phyloP scores from a whole-genome alignment of 2,113 vertebrate species.

The Salvelinus fontinalis region DNA sequence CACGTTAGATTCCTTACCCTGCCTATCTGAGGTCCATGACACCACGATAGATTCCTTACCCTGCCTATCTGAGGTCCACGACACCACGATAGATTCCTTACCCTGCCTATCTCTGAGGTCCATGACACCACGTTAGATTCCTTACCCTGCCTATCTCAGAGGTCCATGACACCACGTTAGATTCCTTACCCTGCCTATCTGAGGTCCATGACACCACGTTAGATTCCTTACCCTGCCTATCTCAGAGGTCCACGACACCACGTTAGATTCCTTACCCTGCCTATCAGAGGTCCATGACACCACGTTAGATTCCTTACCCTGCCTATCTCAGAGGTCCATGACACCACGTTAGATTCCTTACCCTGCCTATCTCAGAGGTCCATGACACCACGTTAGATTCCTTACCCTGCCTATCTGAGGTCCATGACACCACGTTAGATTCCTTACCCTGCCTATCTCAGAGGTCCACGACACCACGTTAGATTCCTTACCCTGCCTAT shows the following conservation, averaged over 20 bases:
- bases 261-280: conserved; percentile 89
- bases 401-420: conserved; percentile 96
- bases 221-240: conserved; percentile 90
- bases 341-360: conserved; percentile 87
- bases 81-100: conserved; percentile 87
- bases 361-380: conserved; percentile 96
- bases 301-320: conserved; percentile 78
- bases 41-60: conserved; percentile 78
- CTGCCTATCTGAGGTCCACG: conserved; percentile 98
- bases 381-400: conserved; percentile 90
- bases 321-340: conserved; percentile 97
- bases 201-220: conserved; percentile 98
- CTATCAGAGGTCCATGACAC: conserved; percentile 98
- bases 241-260: conserved; percentile 97
- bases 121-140: conserved; percentile 90
- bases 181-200: conserved; percentile 91
- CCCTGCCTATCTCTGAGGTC: conserved; percentile 96
- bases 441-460: conserved; percentile 88
- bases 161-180: conserved; percentile 95
- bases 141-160: conserved; percentile 96
- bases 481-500: conserved; percentile 89
- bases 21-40: conserved; percentile 98
- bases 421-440: conserved; percentile 95
- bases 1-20: conserved; percentile 88
- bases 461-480: conserved; percentile 98